Evolutionary conservation across 1,140 invertebrate genomes (phyloP).

Genomic region (Drosophila pallidifrons): DNA sequence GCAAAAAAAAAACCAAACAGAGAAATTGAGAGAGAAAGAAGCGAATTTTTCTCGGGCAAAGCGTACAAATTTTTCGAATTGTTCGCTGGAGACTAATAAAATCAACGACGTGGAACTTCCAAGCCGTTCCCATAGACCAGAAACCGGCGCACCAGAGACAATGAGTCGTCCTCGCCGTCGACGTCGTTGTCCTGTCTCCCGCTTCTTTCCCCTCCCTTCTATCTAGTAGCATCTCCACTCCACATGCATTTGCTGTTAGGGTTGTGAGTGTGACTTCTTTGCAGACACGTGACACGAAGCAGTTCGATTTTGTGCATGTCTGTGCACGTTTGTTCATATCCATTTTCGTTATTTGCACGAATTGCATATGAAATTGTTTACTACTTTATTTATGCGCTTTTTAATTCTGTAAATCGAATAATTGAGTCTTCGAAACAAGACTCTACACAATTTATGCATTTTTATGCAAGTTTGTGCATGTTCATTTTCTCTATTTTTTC

Average conservation of each 20-base stretch:
- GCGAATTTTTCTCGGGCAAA: slow-evolving; percentile 70
- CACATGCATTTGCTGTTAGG: slow-evolving; percentile 19
- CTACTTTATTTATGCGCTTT: no score
- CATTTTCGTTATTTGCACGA: neutral
- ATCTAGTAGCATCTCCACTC: slow-evolving; percentile 9
- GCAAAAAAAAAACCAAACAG: slow-evolving; percentile 16
- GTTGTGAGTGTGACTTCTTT: neutral
- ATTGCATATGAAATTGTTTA: neutral
- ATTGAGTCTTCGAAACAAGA: no score
- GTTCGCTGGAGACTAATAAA: slow-evolving; percentile 85
- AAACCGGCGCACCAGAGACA: slow-evolving; percentile 59
- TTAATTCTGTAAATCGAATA: no score
- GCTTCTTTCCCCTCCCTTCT: neutral
- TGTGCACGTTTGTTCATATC: neutral
- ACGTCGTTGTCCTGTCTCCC: no score
- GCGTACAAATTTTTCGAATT: slow-evolving; percentile 84
- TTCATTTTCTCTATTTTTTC: neutral
- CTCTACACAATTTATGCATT: no score
- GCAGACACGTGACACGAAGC: slow-evolving; percentile 6
- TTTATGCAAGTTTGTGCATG: neutral
- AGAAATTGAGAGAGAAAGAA: slow-evolving; percentile 25
- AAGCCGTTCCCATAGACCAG: slow-evolving; percentile 81
- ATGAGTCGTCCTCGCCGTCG: slow-evolving; percentile 61
- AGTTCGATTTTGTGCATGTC: neutral
- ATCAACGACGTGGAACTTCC: slow-evolving; percentile 84